These are phyloP conservation scores for Ictalurus furcatus DNA, from an alignment of 2,113 vertebrate species.

Conservation along the genomic window DNA sequence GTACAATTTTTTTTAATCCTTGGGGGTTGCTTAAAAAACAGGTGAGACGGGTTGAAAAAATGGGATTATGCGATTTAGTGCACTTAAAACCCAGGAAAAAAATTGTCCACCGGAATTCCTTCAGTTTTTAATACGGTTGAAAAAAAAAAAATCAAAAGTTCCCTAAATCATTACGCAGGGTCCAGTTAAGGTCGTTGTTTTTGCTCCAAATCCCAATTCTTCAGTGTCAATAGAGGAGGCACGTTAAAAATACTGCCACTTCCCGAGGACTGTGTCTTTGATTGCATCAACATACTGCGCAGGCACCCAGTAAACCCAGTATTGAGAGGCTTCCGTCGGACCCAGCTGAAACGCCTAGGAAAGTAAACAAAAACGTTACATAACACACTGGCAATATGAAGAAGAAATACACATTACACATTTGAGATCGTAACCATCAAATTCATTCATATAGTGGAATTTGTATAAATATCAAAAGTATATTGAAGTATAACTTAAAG, in stretches of 20 bases:
- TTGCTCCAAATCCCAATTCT: conserved; percentile 76
- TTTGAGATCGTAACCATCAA: not conserved
- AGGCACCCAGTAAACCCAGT: conserved; percentile 99
- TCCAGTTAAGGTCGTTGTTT: conserved; percentile 73
- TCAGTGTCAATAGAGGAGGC: conserved; percentile 94
- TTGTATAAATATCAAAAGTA: no score
- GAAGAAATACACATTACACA: not conserved
- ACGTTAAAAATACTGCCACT: conserved; percentile 99
- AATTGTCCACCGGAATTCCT: conserved; percentile 72
- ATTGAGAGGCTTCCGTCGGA: conserved; percentile 99
- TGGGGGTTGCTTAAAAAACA: conserved; percentile 72
- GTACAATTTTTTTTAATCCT: conserved; percentile 76
- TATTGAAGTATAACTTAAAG: not conserved
- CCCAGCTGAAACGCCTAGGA: conserved; percentile 96
- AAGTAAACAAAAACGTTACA: conserved; percentile 20
- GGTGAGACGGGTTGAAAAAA: conserved; percentile 72
- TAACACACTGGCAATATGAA: not conserved
- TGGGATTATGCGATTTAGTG: conserved; percentile 73
- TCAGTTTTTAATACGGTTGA: conserved; percentile 66
- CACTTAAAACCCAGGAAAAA: conserved; percentile 69
- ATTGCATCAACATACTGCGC: conserved; percentile 99
- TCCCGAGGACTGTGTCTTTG: conserved; percentile 99
- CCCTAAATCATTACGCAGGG: conserved; percentile 62
- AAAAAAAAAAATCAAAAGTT: conserved; percentile 60
- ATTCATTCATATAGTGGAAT: not conserved